These are phyloP conservation scores for Clarias platycephalus DNA, from an alignment of 2,797 vertebrate species.

Conservation along the genomic window DNA sequence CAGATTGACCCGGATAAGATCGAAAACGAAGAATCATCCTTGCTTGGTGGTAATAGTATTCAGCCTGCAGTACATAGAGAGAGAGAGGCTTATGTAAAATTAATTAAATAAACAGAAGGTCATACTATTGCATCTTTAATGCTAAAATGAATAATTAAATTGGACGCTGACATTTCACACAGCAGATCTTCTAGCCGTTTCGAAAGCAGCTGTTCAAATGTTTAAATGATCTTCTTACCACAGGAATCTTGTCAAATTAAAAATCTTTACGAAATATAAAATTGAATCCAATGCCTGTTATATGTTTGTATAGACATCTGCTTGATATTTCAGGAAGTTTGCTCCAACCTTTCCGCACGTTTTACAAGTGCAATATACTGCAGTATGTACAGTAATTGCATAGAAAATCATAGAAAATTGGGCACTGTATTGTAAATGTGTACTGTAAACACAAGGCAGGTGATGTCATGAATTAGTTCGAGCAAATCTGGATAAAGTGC, in stretches of 20 bases:
- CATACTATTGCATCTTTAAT: slow-evolving; percentile 23
- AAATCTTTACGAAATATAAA: neutral
- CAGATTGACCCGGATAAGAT: slow-evolving; percentile 6
- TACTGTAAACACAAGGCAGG: neutral
- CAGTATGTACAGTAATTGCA: neutral
- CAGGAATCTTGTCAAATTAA: neutral
- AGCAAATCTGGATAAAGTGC: too few relatives aligned
- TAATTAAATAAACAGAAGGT: slow-evolving; percentile 24
- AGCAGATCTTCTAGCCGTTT: neutral
- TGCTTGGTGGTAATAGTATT: neutral
- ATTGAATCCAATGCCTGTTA: neutral
- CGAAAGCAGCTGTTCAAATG: slow-evolving; percentile 5
- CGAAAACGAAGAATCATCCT: neutral
- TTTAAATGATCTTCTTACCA: neutral
- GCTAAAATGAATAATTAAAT: slow-evolving; percentile 23
- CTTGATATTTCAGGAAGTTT: neutral
- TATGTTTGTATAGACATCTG: neutral
- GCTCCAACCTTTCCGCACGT: neutral
- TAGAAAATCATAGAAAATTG: neutral
- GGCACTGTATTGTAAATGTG: neutral
- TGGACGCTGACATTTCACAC: slow-evolving; percentile 13
- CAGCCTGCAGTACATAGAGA: neutral
- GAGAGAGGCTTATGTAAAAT: slow-evolving; percentile 17
- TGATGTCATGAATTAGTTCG: too few relatives aligned
- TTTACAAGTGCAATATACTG: neutral